A percentile compares a stretch with the other conserved stretches of the same genome.
These are phyloP conservation scores for Dioctria rufipes DNA, from an alignment of 2,888 invertebrate species.

Conservation along the genomic window DNA sequence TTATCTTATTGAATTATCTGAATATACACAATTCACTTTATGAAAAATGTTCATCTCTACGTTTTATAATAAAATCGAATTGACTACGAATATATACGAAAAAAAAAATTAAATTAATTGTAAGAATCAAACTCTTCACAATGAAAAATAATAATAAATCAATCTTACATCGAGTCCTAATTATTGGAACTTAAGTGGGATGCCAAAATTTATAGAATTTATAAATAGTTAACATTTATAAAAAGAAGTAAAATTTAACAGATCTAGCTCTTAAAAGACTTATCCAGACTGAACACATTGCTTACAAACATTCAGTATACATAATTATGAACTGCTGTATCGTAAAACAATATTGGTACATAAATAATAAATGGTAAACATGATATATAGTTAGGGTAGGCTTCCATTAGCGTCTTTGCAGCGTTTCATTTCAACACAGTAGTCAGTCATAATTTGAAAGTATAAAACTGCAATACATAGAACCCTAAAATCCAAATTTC, in stretches of 20 bases:
- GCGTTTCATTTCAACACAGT: too few species aligned
- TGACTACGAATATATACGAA: constrained; percentile 31
- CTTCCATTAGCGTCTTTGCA: too few species aligned
- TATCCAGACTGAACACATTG: too few species aligned
- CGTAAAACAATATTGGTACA: too few species aligned
- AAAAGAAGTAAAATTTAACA: constrained; percentile 51
- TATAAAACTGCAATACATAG: too few species aligned
- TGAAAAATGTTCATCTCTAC: constrained; percentile 34
- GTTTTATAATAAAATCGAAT: constrained; percentile 45
- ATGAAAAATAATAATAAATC: constrained; percentile 11
- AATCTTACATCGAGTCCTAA: constrained; percentile 37
- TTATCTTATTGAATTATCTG: constrained; percentile 49
- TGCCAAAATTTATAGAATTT: constrained; percentile 46
- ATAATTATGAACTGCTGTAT: too few species aligned
- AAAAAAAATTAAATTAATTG: constrained; percentile 25
- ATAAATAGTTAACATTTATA: constrained; percentile 52
- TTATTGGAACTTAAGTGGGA: constrained; percentile 23
- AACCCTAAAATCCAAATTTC: too few species aligned
- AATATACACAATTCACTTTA: constrained; percentile 51
- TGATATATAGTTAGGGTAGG: too few species aligned
- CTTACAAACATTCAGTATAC: too few species aligned
- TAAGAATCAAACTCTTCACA: constrained; percentile 28
- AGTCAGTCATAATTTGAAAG: too few species aligned
- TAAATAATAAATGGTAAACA: too few species aligned
- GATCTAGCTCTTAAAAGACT: constrained; percentile 29